Evolutionary conservation across 2,888 invertebrate genomes (phyloP).

Genomic region (Harpalus rufipes): DNA sequence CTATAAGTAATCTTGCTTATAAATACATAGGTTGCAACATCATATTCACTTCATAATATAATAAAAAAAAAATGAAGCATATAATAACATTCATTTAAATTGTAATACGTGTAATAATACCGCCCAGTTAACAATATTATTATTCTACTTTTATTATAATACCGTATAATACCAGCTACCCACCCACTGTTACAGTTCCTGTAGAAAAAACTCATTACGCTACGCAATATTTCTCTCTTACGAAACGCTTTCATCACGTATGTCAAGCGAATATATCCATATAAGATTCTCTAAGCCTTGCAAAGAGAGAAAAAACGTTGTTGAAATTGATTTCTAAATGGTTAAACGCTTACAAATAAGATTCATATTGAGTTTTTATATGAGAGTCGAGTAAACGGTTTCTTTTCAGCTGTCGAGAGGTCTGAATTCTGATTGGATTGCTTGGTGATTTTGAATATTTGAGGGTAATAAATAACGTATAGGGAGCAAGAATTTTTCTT

Average conservation of each 20-base stretch:
- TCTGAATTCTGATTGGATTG: constrained; percentile 12
- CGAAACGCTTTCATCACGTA: background rate
- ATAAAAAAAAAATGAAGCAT: background rate
- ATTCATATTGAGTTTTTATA: constrained; percentile 58
- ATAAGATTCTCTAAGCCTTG: background rate
- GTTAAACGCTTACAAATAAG: constrained; percentile 56
- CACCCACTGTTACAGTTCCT: background rate
- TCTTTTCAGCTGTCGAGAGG: constrained; percentile 12
- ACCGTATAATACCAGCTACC: background rate
- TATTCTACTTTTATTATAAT: background rate
- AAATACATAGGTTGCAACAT: background rate
- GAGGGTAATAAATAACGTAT: constrained; percentile 43
- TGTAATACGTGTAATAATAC: background rate
- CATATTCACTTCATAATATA: background rate
- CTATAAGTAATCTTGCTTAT: too few species aligned
- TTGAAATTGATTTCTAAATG: constrained; percentile 44
- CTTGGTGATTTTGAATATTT: constrained; percentile 23
- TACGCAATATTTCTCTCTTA: background rate
- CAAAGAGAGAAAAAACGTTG: background rate
- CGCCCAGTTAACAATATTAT: background rate
- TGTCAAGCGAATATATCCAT: background rate
- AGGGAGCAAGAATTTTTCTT: background rate
- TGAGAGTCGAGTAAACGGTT: constrained; percentile 53
- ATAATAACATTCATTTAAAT: background rate
- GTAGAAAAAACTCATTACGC: background rate